Base-by-base conservation (phyloP, 2,113 vertebrate genomes). In the Carollia perspicillata region DNA sequence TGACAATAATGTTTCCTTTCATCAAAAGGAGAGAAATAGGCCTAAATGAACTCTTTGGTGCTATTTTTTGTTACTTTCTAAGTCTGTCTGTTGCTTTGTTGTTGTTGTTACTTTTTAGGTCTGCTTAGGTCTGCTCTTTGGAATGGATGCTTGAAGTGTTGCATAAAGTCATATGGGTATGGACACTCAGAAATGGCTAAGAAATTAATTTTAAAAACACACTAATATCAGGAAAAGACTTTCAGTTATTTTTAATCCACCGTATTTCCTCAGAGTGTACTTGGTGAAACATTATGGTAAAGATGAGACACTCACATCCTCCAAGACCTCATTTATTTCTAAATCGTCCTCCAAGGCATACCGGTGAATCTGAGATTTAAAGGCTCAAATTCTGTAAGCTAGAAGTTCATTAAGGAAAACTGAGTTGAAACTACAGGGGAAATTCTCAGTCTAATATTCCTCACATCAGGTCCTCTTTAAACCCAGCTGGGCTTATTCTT, bases 391-490 rank as follows among this genome's bases (percentile, higher is more conserved):
- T 8, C 40, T 96, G 23, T 75, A 90, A 97, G 74, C 74, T 92
- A 66, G 6, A 85, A 68, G 83, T 95, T 95, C 72, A 35, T 80
- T 89, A 92, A 65, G 89, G 95, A 89, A 97, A 97, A 96, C 44
- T 66, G 16, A 80, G 89, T 74, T 97, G 72, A 80, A 97, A 95
- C n/a, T 49, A 93, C 79, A 91, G 18, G 37, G 95, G 33, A 93
- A 97, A 86, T 94, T 68, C 8, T 88, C 93, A 88, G 20, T 53
- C 85, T 87, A 60, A 37, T 30, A 51, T 85, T 89, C 77, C 28
- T 4, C 17, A 72, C 18, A 58, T 95, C 35, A 44, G 35, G 18
- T 66, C 74, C 95, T 77, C 66, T 75, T 97, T 92, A 97, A 96
- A 49, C 1, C 86, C 6, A 94, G 33, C 23, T 47, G 75, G 12